Percentiles rank a stretch among this genome's conserved stretches.
Evolutionary conservation across 1,140 invertebrate species (phyloP).

Genomic region (Diorhabda elongata): DNA sequence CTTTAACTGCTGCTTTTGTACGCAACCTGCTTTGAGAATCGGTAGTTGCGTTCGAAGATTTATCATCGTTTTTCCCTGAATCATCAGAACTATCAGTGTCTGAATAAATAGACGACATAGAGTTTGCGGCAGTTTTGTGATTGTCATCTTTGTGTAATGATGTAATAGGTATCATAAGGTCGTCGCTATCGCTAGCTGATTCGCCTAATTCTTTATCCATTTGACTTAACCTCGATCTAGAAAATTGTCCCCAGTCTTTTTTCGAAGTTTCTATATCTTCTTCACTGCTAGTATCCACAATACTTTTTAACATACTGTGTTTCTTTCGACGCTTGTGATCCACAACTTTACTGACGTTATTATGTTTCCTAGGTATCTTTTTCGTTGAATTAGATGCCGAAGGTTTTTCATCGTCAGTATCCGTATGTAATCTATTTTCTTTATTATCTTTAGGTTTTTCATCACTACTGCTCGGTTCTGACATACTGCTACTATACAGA

Average conservation of each 20-base stretch:
- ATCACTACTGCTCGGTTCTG: constrained; percentile 60
- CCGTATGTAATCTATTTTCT: constrained; percentile 42
- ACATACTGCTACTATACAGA: constrained; percentile 62
- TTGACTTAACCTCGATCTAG: constrained; percentile 55
- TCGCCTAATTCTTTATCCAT: constrained; percentile 67
- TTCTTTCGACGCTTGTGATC: constrained; percentile 29
- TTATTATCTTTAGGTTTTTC: constrained; percentile 48
- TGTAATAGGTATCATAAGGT: constrained; percentile 63
- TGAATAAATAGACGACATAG: constrained; percentile 65
- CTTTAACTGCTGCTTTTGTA: constrained; percentile 80
- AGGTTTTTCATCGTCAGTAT: constrained; percentile 44
- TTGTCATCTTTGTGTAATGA: constrained; percentile 47
- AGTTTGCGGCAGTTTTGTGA: constrained; percentile 36
- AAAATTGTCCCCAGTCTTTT: constrained; percentile 49
- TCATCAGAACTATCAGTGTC: constrained; percentile 61
- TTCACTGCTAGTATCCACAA: constrained; percentile 57
- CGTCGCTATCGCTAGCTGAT: constrained; percentile 71
- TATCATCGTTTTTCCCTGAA: constrained; percentile 50
- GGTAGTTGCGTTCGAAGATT: constrained; percentile 55
- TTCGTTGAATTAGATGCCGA: constrained; percentile 33
- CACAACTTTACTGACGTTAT: constrained; percentile 34
- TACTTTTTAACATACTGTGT: constrained; percentile 44
- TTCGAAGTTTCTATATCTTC: constrained; percentile 52
- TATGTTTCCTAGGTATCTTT: constrained; percentile 27
- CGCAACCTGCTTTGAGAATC: constrained; percentile 65